Conservation (phyloP, 2,888 invertebrate genomes). For the Latrodectus hesperus region DNA sequence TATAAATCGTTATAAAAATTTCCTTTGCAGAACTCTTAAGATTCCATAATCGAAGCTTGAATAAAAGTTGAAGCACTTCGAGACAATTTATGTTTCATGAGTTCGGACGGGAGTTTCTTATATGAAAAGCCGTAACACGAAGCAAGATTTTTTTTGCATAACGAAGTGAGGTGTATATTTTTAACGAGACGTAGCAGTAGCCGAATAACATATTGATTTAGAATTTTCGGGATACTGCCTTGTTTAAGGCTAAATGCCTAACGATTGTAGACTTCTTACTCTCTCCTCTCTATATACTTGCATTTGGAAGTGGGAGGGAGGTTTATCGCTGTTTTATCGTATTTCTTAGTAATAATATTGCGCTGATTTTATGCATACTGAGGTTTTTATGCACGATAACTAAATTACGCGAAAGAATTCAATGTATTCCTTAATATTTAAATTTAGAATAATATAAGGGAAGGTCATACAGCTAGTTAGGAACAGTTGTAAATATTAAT, state of each 20-base stretch:
- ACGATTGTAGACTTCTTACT: slow-evolving; percentile 14
- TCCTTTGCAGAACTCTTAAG: slow-evolving; percentile 41
- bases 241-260: slow-evolving; percentile 48
- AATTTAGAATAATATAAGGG: no score
- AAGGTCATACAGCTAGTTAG: no score
- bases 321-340: no score
- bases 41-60: slow-evolving; percentile 55
- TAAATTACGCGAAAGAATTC: no score
- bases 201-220: slow-evolving; percentile 36
- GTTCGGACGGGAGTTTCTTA: slow-evolving; percentile 14
- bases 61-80: slow-evolving; percentile 26
- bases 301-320: no score
- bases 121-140: slow-evolving; percentile 15
- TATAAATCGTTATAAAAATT: slow-evolving; percentile 45
- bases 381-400: no score
- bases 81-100: slow-evolving; percentile 29
- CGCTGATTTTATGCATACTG: no score
- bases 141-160: slow-evolving; percentile 3
- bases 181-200: slow-evolving; percentile 44
- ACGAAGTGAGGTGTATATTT: slow-evolving; percentile 31
- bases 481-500: no score
- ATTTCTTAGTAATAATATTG: no score
- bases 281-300: neutral
- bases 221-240: slow-evolving; percentile 36
- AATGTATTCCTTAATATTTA: no score